These are phyloP conservation scores for Eristalis intricaria DNA, from an alignment of 2,888 invertebrate genomes.

Conservation along the genomic window DNA sequence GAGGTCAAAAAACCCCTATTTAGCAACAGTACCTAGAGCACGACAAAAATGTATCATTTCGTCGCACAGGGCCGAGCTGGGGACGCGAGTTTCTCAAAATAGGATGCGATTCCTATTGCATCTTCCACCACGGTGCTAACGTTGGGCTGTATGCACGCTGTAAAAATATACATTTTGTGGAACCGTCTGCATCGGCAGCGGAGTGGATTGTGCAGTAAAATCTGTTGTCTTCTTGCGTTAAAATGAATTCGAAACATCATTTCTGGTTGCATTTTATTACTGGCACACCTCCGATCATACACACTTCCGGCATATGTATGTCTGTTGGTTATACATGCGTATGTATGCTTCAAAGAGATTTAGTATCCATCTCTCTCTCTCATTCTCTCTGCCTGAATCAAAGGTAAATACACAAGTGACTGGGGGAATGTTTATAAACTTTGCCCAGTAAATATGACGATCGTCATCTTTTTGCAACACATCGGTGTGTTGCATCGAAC, in stretches of 20 bases:
- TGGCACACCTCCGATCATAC: constrained; percentile 28
- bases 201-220: constrained; percentile 1
- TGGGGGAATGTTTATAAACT: constrained; percentile 53
- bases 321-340: background rate
- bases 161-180: constrained; percentile 32
- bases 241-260: constrained; percentile 23
- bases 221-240: constrained; percentile 33
- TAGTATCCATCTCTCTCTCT: background rate
- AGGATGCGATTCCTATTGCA: constrained; percentile 6
- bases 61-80: constrained; percentile 19
- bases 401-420: constrained; percentile 36
- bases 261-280: constrained; percentile 15
- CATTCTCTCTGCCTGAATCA: background rate
- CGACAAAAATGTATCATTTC: constrained; percentile 10
- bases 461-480: constrained; percentile 37
- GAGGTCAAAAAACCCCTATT: constrained; percentile 50
- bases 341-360: constrained; percentile 31
- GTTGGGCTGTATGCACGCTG: background rate
- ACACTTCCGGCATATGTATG: constrained; percentile 29
- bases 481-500: constrained; percentile 44
- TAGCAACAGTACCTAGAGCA: constrained; percentile 1
- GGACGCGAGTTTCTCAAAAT: constrained; percentile 34
- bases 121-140: background rate
- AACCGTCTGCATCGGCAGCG: background rate
- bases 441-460: constrained; percentile 20